A percentile compares a stretch with the other conserved stretches of the same genome.
Evolutionary conservation across 2,797 vertebrate genomes (phyloP).

Genomic region (Leuciscus waleckii): DNA sequence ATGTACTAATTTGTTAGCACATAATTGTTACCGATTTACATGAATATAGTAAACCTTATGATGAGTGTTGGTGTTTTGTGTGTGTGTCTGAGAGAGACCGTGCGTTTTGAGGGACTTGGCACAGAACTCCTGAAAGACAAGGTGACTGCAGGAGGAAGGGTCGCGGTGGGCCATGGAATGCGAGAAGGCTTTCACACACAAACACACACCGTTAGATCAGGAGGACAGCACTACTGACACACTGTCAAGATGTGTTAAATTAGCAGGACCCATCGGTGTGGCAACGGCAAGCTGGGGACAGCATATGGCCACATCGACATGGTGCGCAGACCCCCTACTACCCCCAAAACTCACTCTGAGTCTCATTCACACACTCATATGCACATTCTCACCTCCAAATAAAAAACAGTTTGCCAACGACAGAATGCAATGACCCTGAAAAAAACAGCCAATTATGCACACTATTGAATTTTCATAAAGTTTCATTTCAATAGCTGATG

Average conservation of each 20-base stretch:
- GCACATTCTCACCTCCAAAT: conserved; percentile 48
- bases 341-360: conserved; percentile 48
- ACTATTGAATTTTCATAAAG: not conserved
- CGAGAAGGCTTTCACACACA: conserved; percentile 66
- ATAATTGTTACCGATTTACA: not conserved
- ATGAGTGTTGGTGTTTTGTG: conserved; percentile 28
- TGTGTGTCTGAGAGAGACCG: conserved; percentile 10
- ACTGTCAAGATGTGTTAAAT: conserved; percentile 87
- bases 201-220: conserved; percentile 65
- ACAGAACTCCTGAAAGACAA: conserved; percentile 56
- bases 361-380: conserved; percentile 44
- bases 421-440: conserved; percentile 4
- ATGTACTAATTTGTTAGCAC: not conserved
- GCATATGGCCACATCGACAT: conserved; percentile 79
- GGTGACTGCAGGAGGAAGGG: conserved; percentile 68
- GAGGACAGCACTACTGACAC: conserved; percentile 83
- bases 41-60: not conserved
- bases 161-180: conserved; percentile 74
- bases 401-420: not conserved
- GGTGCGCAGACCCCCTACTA: conserved; percentile 52
- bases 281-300: conserved; percentile 85
- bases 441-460: not conserved
- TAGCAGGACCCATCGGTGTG: conserved; percentile 76
- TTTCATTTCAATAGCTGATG: not conserved
- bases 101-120: conserved; percentile 48